phyloP scores from a whole-genome alignment of 2,113 vertebrate genomes.

The Pogonocichla stellata region DNA sequence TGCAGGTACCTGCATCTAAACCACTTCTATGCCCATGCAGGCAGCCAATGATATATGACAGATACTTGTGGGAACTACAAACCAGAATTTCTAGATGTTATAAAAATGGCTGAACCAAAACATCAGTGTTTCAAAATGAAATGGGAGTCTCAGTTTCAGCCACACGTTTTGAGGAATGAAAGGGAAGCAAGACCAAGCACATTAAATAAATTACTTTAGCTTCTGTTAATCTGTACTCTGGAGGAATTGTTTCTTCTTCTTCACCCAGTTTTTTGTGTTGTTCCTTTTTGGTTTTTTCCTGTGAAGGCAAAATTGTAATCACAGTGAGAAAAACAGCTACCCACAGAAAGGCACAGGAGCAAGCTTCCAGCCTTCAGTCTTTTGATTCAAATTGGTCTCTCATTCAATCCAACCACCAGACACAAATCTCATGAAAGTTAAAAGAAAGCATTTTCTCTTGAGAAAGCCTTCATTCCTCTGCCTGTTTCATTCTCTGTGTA shows the following conservation, averaged over 20 bases:
- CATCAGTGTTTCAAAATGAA: background rate
- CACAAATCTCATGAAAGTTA: background rate
- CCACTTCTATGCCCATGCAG: background rate
- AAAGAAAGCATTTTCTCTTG: background rate
- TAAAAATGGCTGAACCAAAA: background rate
- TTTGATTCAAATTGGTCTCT: background rate
- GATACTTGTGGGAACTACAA: background rate
- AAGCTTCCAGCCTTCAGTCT: background rate
- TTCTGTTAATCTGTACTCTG: constrained; percentile 71
- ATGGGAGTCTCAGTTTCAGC: background rate
- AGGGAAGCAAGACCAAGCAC: background rate
- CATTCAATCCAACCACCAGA: background rate
- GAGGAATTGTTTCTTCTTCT: constrained; percentile 77
- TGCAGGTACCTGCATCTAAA: background rate
- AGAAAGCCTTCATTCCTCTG: background rate
- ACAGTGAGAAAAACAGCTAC: background rate
- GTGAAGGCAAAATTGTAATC: background rate
- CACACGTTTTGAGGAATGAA: background rate
- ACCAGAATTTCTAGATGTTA: background rate
- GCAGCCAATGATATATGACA: background rate
- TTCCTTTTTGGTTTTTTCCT: constrained; percentile 74
- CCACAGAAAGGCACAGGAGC: background rate
- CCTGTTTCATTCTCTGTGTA: background rate
- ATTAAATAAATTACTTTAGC: constrained; percentile 60
- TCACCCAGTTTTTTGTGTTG: constrained; percentile 74